Evolutionary conservation across 2,113 vertebrate species (phyloP), one percentile per base, ranked within the genome.

Genomic region (Gorsachius goisagi): DNA sequence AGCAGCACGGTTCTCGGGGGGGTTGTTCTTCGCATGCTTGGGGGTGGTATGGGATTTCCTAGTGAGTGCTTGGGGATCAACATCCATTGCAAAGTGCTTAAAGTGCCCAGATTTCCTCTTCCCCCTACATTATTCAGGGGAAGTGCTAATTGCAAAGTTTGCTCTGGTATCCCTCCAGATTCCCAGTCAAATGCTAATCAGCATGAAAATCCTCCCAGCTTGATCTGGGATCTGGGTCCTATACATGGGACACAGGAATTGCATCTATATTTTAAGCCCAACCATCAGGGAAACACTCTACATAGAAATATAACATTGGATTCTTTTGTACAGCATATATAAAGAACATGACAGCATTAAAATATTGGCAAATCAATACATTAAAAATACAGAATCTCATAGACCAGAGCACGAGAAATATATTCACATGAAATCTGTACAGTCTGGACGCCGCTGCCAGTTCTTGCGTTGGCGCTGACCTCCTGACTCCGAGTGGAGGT

Each of bases 351-450:
- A 95, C 73, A 82, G 92, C 75, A 58, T 94, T 75, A 74, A 94
- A 90, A 95, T 91, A 85, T 68, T 76, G 80, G 85, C 80, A 85
- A 59, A 84, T 73, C 82, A 49, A 84, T 60, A 92, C 94, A 77
- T 90, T 78, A 83, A 96, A 94, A 97, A 84, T 90, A 96, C 95
- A 95, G 89, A 72, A 41, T 93, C 80, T 89, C 52, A 20, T 79
- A 37, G 81, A 89, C 47, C 93, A 76, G 85, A 68, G 81, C 93
- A 96, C 91, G 79, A 81, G 83, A 88, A 94, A 58, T 80, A 86
- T 85, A 93, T 90, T 94, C 68, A 96, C 85, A 77, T 19, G 59
- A 73, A 88, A 56, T 64, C 92, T 95, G 71, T 95, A 96, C 94
- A 97, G 44, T 75, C 62, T 0, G 0, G 87, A 47, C 2, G 0